These are phyloP conservation scores for Goniozus legneri DNA, from an alignment of 1,140 invertebrate species.

Conservation along the genomic window DNA sequence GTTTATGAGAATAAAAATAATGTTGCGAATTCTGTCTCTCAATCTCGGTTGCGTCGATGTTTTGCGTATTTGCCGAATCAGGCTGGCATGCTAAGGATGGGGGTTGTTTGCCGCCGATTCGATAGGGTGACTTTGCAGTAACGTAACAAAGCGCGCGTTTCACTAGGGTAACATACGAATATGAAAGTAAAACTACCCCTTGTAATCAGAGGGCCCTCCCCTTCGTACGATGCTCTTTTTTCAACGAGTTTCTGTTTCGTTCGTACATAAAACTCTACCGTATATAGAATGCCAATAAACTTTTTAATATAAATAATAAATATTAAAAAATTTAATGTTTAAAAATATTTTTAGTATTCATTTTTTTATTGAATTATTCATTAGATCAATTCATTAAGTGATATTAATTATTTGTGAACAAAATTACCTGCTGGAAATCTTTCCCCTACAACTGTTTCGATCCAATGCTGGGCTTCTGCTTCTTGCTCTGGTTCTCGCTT, in stretches of 20 bases:
- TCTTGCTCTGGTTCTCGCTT: slow-evolving; percentile 88
- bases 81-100: slow-evolving; percentile 27
- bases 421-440: slow-evolving; percentile 72
- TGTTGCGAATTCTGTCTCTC: too few species aligned
- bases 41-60: slow-evolving; percentile 43
- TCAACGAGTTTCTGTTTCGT: too few species aligned
- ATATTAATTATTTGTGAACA: neutral
- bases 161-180: slow-evolving; percentile 33
- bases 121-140: slow-evolving; percentile 33
- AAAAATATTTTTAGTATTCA: too few species aligned
- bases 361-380: too few species aligned
- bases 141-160: slow-evolving; percentile 51
- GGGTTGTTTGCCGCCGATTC: slow-evolving; percentile 21
- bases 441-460: slow-evolving; percentile 81
- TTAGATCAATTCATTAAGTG: too few species aligned
- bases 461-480: slow-evolving; percentile 86
- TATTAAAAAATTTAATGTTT: too few species aligned
- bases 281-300: too few species aligned
- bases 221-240: too few species aligned
- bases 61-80: slow-evolving; percentile 38
- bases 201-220: too few species aligned
- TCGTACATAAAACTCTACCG: too few species aligned
- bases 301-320: too few species aligned
- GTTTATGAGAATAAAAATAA: too few species aligned
- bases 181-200: slow-evolving; percentile 14